Base-by-base conservation (phyloP, 2,888 invertebrate species). In the Caenorhabditis sp. region DNA sequence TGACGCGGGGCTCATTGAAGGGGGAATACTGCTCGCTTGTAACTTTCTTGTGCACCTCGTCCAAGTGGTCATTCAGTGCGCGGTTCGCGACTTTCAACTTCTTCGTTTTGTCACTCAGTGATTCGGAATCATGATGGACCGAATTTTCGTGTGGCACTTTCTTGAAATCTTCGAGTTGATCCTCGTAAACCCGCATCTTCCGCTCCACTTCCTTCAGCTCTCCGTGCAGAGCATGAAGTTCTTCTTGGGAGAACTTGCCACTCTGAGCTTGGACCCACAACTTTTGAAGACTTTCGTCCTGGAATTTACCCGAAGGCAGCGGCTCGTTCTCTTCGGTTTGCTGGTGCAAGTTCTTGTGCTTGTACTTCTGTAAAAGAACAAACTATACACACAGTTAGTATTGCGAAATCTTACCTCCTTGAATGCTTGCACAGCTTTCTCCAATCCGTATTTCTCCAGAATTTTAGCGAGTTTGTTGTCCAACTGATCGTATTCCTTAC, bases 381-480 rank as follows among this genome's bases (percentile, higher is more conserved):
- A 2, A 47, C 47, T 18, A 18, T 3, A 47, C 20, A 47, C 47
- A 3, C 2, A 20, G 47, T 3, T 6, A n/a, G 4, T 47, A 24
- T 24, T 69, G 24, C 35, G 18, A 60, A 60, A 70, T 67, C 22
- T 51, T 61, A 90, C 90, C 85, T 88, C 89, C 70, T 87, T 83
- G 69, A 90, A 90, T 1, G 90, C 88, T 24, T 85, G 83, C 24
- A 89, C 74, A 9, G 88, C 80, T 11, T 85, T 84, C 13, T 86
- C 85, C 8, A 90, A 67, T 1, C 87, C 89, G 81, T 88, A 89
- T 47, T 87, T 84, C 51, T 89, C 86, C 15, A 90, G 85, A 65
- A 90, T 61, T 28, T 56, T 53, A 11, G 86, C 84, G 37, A 90
- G 71, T 76, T 90, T 89, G 18, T 83, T 71, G 65, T 90, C 89